Evolutionary conservation across 2,797 vertebrate genomes (phyloP), one percentile per base, ranked within the genome.

Genomic region (Tiaroga cobitis): DNA sequence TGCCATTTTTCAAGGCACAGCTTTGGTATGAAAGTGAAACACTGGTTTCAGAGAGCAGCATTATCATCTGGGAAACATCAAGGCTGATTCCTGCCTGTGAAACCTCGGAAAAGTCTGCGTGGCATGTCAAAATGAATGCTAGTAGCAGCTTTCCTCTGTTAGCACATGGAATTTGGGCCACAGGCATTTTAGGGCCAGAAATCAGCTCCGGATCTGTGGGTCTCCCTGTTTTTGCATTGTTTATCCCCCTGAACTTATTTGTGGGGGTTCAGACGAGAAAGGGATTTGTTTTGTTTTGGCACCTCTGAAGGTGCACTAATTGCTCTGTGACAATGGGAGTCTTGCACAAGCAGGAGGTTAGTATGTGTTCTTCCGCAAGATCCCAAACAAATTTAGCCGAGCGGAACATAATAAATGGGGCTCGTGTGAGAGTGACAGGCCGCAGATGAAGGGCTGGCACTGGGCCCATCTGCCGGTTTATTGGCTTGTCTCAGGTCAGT

Each of bases 391-490:
- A 90, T 59, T 88, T 93, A 74, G 75, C 70, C 63, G 80, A 89
- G 89, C 87, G 85, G 87, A 91, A 90, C 82, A 54, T 85, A 90
- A 81, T 91, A 90, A 92, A 91, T 89, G 84, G 81, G 49, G 73
- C 70, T 91, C 7, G 0, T 87, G 89, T 93, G 89, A 91, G 94
- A 89, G 89, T 24, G 32, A 29, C 87, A 68, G 84, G 89, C 89
- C 90, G 80, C 63, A 80, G 85, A 89, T 93, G 87, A 90, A 86
- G 87, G 87, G 59, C 72, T 91, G 88, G 83, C 81, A 84, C 89
- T 87, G 32, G 54, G 90, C 91, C 90, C 88, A 82, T 88, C 87
- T 41, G 81, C 43, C 32, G 11, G 80, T 88, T 8, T 5, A 2
- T 87, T 81, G 18, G 10, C 81, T 74, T 49, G 26, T 24, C 75